These are phyloP conservation scores for Octodon degus DNA, from an alignment of 2,113 vertebrate genomes.

Conservation along the genomic window DNA sequence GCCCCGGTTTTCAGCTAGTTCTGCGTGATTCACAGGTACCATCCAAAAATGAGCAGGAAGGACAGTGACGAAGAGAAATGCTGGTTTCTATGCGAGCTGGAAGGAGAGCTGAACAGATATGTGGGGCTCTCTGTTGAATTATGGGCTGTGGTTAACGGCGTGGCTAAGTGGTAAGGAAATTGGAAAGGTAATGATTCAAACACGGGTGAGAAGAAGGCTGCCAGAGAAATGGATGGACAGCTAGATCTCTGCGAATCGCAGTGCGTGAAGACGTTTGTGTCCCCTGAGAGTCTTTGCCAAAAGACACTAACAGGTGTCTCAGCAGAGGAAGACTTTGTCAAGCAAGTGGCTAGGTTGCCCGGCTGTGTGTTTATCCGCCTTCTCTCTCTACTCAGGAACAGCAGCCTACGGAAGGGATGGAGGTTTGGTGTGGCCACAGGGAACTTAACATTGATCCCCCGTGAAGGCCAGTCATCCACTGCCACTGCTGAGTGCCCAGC, in stretches of 20 bases:
- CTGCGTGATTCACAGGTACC: neutral
- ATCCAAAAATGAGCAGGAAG: neutral
- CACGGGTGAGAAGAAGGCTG: neutral
- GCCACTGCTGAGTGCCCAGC: neutral
- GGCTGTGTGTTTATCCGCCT: accelerated
- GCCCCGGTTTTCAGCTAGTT: neutral
- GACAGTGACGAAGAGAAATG: too few species aligned
- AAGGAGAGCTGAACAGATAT: neutral
- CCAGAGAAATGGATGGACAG: neutral
- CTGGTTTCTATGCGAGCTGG: accelerated
- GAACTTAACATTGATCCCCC: too few species aligned
- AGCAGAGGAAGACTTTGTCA: neutral
- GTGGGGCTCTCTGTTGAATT: accelerated
- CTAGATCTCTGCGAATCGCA: neutral
- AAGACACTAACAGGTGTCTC: neutral
- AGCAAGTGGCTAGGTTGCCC: neutral
- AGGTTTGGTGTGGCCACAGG: accelerated
- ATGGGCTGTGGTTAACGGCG: neutral
- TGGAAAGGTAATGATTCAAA: neutral
- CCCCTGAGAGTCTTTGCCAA: neutral
- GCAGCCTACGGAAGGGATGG: neutral
- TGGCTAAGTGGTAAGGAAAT: neutral
- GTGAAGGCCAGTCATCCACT: accelerated
- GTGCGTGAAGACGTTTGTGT: neutral
- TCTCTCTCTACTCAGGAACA: accelerated